phyloP scores from a whole-genome alignment of 2,888 invertebrate genomes.

The Agrotis ipsilon region DNA sequence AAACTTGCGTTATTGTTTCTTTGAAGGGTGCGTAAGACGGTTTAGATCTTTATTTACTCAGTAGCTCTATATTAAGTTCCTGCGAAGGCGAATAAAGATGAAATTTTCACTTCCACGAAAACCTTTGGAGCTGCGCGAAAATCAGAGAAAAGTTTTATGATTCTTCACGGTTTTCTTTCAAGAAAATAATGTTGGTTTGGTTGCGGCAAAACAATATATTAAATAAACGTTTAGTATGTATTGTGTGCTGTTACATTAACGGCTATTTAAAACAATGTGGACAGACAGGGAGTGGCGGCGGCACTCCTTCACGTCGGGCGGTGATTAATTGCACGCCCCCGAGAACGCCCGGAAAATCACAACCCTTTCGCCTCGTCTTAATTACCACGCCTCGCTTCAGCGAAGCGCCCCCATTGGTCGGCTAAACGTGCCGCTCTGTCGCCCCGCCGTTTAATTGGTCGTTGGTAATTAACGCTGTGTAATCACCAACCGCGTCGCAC shows the following conservation, averaged over 20 bases:
- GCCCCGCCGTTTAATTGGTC: slow-evolving; percentile 88
- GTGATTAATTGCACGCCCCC: slow-evolving; percentile 86
- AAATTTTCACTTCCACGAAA: slow-evolving; percentile 42
- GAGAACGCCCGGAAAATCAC: slow-evolving; percentile 87
- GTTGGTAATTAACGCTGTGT: slow-evolving; percentile 87
- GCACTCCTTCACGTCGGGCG: slow-evolving; percentile 75
- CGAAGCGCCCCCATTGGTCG: slow-evolving; percentile 83
- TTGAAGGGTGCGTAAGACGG: slow-evolving; percentile 73
- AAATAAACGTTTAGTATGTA: slow-evolving; percentile 32
- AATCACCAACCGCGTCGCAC: slow-evolving; percentile 86
- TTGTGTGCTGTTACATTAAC: slow-evolving; percentile 45
- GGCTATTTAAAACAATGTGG: slow-evolving; percentile 67
- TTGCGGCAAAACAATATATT: slow-evolving; percentile 7
- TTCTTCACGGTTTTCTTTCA: background rate
- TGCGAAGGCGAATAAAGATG: slow-evolving; percentile 51
- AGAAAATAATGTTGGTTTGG: background rate
- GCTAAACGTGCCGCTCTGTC: slow-evolving; percentile 75
- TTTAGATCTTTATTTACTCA: slow-evolving; percentile 74
- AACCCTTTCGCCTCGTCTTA: slow-evolving; percentile 89
- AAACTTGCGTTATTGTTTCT: slow-evolving; percentile 82
- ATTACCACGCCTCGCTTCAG: slow-evolving; percentile 90
- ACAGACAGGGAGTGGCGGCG: slow-evolving; percentile 73
- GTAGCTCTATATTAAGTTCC: slow-evolving; percentile 60
- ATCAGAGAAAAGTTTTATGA: slow-evolving; percentile 7
- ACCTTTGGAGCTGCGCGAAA: slow-evolving; percentile 20